phyloP scores from a whole-genome alignment of 1,140 invertebrate genomes.

The Gyrodactylus bullatarudis region DNA sequence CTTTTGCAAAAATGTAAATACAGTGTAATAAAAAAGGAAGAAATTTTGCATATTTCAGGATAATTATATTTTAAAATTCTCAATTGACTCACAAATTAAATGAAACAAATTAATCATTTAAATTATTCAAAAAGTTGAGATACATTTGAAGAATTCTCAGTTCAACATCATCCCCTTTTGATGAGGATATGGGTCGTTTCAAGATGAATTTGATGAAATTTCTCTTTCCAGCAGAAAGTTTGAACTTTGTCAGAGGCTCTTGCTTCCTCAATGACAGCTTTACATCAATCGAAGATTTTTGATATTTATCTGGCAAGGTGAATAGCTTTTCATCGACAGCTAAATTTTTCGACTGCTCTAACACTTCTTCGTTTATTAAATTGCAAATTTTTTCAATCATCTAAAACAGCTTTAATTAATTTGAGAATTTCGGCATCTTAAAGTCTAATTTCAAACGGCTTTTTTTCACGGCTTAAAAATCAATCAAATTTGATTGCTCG shows the following conservation, averaged over 20 bases:
- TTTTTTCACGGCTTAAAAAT: too few species aligned
- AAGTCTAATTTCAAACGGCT: too few species aligned
- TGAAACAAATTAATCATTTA: too few species aligned
- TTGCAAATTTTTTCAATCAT: not conserved
- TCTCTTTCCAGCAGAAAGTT: not conserved
- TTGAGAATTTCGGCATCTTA: too few species aligned
- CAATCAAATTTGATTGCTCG: too few species aligned
- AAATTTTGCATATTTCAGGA: too few species aligned
- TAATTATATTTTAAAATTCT: too few species aligned
- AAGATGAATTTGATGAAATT: not conserved
- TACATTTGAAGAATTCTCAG: not conserved
- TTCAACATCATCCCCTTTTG: not conserved
- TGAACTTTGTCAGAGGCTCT: not conserved
- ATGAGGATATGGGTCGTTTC: not conserved
- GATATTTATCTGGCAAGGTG: not conserved
- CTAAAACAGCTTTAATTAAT: too few species aligned
- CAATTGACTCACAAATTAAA: too few species aligned
- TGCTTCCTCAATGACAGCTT: not conserved
- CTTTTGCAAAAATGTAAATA: too few species aligned
- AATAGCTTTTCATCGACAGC: not conserved
- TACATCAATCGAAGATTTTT: too few species aligned
- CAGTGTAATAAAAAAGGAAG: too few species aligned
- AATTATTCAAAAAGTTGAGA: not conserved
- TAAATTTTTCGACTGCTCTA: not conserved
- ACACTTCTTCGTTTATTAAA: not conserved